Conservation (phyloP, 2,888 invertebrate species). For the Sinotaia quadrata region DNA sequence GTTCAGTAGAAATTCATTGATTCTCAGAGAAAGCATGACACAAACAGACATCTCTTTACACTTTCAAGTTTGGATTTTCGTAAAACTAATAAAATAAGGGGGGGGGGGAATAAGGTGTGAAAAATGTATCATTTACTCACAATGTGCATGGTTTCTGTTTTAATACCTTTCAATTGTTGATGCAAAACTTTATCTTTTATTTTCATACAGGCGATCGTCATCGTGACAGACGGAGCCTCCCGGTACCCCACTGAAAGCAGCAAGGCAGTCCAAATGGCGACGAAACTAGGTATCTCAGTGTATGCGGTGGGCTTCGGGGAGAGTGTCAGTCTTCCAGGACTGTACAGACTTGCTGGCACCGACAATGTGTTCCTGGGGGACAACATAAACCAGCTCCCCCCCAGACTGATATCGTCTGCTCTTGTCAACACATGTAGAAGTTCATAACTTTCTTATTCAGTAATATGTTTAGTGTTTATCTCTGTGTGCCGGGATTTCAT, state of each 20-base stretch:
- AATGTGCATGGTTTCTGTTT: no score
- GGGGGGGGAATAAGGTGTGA: no score
- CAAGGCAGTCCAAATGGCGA: not conserved
- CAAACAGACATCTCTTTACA: no score
- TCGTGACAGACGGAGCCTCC: not conserved
- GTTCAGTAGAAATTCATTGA: no score
- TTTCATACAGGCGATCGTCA: not conserved
- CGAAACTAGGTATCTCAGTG: not conserved
- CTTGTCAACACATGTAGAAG: not conserved
- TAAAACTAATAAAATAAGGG: no score
- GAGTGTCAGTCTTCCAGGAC: not conserved
- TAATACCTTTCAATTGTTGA: not conserved
- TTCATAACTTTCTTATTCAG: not conserved
- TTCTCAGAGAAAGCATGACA: no score
- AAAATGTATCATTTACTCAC: no score
- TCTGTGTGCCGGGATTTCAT: not conserved
- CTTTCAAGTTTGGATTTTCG: no score
- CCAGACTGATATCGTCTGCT: no score
- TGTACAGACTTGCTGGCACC: not conserved
- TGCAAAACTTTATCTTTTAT: not conserved
- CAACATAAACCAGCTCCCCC: not conserved
- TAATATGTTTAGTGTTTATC: not conserved
- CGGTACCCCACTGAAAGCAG: not conserved
- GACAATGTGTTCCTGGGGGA: not conserved
- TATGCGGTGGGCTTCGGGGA: not conserved